Evolutionary conservation across 2,113 vertebrate genomes (phyloP), one percentile per base, ranked within the genome.

Genomic region (Brachypodius melanocephalos): DNA sequence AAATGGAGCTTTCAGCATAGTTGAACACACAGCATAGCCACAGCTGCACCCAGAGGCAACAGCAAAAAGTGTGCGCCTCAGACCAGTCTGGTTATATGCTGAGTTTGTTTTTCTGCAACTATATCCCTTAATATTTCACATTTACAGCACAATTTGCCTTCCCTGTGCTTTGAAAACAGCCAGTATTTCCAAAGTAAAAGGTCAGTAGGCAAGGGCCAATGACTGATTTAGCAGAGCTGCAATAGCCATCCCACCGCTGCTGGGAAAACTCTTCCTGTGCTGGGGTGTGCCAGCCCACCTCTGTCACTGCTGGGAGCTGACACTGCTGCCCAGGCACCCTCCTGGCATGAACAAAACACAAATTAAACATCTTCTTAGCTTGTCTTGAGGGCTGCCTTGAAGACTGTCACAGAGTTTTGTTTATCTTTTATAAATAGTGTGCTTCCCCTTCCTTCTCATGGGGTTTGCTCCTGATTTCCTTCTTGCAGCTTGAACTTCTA

Each of bases 301-400:
- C 77, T 65, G 0, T 0, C 17, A 10, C 36, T 3, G 5, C 59
- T 40, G 45, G 55, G 46, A 63, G 58, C 3, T 0, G n/a, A 16
- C 31, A 6, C 17, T 9, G 34, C 38, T 69, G 57, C 45, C 2
- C 5, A 84, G 43, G 32, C 51, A 54, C 19, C 2, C 2, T 36
- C 17, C 43, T 15, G 32, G 28, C 68, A 59, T 1, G 5, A 40
- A 8, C 46, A 78, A 42, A 58, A 36, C 28, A 34, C 34, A 40
- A 73, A 91, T 32, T 55, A 91, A 48, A 9, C 0, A 1, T 77
- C 34, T n/a, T 63, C 85, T 69, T 67, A 85, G 55, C 19, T 43
- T 32, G 22, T 73, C 36, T 57, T 32, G 13, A 21, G 57, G 59
- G n/a, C 32, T 38, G 11, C 28, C 42, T 52, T 54, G 31, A 25